Base-by-base conservation (phyloP, 2,888 invertebrate genomes). In the Itoplectis maculator region DNA sequence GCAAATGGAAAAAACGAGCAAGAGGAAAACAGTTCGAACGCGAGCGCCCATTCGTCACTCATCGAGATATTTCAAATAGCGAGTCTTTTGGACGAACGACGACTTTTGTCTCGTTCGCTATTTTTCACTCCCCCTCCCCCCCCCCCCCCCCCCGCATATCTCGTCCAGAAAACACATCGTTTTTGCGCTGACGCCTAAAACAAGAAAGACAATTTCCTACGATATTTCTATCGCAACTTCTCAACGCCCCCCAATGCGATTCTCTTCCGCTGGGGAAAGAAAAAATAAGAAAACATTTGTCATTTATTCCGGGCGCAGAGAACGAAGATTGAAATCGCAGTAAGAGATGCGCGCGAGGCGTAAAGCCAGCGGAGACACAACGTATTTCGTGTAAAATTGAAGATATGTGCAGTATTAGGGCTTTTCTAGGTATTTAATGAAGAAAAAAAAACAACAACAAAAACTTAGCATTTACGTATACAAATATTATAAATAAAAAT, bases 351-450 rank as follows among this genome's bases (percentile, higher is more conserved):
- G 47, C 51, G 8, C 18, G 9, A 29, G 3, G 54, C 54, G 56
- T 35, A 7, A 35, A 54, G 54, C 20, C 47, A 49, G n/a, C 13
- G 23, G 13, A 42, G 9, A 61, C 65, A 75, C 49, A 61, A 81
- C 37, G 63, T 76, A 59, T 61, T 69, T 82, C 70, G 68, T 79
- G 73, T 79, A 81, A 77, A 82, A 85, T 79, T 80, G 79, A 76
- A 73, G 75, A 85, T 75, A 74, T 75, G 63, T 82, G 78, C 80
- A 80, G 85, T 79, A 84, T 84, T 80, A 82, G 81, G 78, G 84
- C 84, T 84, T 84, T 81, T 84, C 47, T 84, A 84, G 77, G 42
- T 61, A 78, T 83, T 76, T 65, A 69, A 80, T 13, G 54, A 15
- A 59, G 73, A 65, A 18, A 54, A 42, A 8, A 61, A 45, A 65